Base-by-base conservation (phyloP, 2,888 invertebrate species). In the Drosophila fulvimacula region DNA sequence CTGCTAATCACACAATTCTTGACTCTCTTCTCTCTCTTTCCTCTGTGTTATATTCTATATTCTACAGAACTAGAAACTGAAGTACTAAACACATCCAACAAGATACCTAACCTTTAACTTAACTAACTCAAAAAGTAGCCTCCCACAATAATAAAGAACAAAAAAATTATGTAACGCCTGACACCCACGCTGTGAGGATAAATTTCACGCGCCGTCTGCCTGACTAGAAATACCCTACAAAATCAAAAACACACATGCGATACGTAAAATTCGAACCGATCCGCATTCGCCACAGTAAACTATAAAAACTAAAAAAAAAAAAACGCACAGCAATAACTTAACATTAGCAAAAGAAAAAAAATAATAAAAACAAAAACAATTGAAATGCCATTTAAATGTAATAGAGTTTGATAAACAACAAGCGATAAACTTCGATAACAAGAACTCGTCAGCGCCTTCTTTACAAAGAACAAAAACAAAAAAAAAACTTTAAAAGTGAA, bases 251-350 rank as follows among this genome's bases (percentile, higher is more conserved):
- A 73, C 73, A 48, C 66, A 48, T 61, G 60, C 49, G 44, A 65
- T 63, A 59, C 17, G 67, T 38, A 65, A 53, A 58, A 75, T 69
- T 69, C 64, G 66, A 83, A 70, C 57, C 69, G 68, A 67, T 67
- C 39, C 68, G 66, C 32, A 49, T 36, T 30, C 42, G 59, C 60
- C 81, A 71, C 57, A 74, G 57, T 69, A 76, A 76, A 53, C 58
- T 69, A 52, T 66, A 15, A 65, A 32, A 53, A 66, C 7, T 65
- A 69, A 67, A 51, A 32, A 53, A 66, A 5, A 64, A 69, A 67
- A 51, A 76, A 73, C 82, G 85, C 82, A 82, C 88, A 88, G 85
- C 73, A 79, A 69, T 46, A 62, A 60, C 48, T 66, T 59, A 73
- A 69, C 60, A 62, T 24, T 46, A 75, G 71, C 74, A 65, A 72